A percentile compares a stretch with the other conserved stretches of the same genome.
These are phyloP conservation scores for Mylabris sibirica DNA, from an alignment of 2,888 invertebrate species.

Conservation along the genomic window DNA sequence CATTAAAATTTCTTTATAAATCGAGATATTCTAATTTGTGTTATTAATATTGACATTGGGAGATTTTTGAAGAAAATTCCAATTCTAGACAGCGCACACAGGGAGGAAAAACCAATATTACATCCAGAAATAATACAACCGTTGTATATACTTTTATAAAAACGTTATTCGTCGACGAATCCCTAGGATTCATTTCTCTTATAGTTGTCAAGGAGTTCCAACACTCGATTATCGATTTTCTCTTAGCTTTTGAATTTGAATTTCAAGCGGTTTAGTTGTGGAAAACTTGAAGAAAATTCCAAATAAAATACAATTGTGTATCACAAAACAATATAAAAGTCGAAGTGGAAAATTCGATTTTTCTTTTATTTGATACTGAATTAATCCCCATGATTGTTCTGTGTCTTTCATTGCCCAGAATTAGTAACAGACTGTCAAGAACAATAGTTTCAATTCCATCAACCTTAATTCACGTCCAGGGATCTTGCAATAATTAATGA, in stretches of 20 bases:
- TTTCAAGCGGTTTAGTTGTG: neutral
- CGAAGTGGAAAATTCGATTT: neutral
- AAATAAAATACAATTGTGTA: neutral
- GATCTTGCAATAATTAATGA: neutral
- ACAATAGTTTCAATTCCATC: neutral
- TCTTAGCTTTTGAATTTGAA: neutral
- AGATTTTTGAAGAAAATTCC: neutral
- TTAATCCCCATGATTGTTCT: neutral
- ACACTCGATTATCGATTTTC: neutral
- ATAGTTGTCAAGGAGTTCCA: slow-evolving; percentile 9
- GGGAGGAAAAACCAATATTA: neutral
- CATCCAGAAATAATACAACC: neutral
- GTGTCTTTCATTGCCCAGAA: neutral
- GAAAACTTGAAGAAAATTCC: neutral
- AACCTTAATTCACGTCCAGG: neutral
- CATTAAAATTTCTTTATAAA: neutral
- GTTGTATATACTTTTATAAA: neutral
- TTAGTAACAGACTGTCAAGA: neutral
- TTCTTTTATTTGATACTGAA: neutral
- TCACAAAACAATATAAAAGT: neutral
- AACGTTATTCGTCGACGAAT: neutral
- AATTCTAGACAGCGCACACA: neutral
- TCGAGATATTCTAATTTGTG: neutral
- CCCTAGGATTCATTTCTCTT: neutral
- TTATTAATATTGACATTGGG: neutral